Conservation (phyloP, 1,140 invertebrate species). For the Drusus annulatus region DNA sequence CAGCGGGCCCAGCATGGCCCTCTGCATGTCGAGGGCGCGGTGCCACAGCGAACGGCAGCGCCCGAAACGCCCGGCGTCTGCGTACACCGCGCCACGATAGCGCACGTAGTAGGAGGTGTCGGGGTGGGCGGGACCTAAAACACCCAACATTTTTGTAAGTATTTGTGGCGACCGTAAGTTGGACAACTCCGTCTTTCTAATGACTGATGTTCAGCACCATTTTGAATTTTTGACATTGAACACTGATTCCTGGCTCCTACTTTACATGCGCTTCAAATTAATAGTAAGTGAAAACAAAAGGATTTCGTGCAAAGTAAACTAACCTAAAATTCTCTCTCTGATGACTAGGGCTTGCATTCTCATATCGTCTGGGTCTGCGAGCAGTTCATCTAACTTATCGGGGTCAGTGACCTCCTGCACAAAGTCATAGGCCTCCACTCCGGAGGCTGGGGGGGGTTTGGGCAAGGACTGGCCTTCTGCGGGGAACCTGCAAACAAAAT, state of each 20-base stretch:
- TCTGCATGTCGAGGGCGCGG: slow-evolving; percentile 97
- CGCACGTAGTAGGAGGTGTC: slow-evolving; percentile 97
- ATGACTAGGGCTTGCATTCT: slow-evolving; percentile 96
- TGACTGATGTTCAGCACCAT: too few relatives aligned
- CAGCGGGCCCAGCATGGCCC: slow-evolving; percentile 91
- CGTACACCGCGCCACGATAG: slow-evolving; percentile 94
- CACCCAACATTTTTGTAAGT: background rate
- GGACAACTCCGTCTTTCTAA: too few relatives aligned
- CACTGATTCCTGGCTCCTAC: too few relatives aligned
- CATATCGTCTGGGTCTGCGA: slow-evolving; percentile 95
- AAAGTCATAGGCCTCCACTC: slow-evolving; percentile 90
- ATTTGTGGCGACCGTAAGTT: too few relatives aligned
- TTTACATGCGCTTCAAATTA: too few relatives aligned
- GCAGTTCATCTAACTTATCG: slow-evolving; percentile 87
- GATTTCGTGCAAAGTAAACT: too few relatives aligned
- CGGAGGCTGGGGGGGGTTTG: slow-evolving; percentile 79
- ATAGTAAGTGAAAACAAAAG: too few relatives aligned
- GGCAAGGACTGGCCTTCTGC: slow-evolving; percentile 74
- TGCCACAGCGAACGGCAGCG: slow-evolving; percentile 95
- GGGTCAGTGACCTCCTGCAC: slow-evolving; percentile 85
- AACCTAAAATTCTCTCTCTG: slow-evolving; percentile 89
- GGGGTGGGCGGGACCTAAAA: slow-evolving; percentile 86
- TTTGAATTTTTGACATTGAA: too few relatives aligned
- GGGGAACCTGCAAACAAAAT: slow-evolving; percentile 70
- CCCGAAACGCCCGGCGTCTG: slow-evolving; percentile 93